Evolutionary conservation across 92 coral and sea anemone species (phyloP), one percentile per base, ranked within the genome.

Genomic region (Parazoanthus atlanticus): DNA sequence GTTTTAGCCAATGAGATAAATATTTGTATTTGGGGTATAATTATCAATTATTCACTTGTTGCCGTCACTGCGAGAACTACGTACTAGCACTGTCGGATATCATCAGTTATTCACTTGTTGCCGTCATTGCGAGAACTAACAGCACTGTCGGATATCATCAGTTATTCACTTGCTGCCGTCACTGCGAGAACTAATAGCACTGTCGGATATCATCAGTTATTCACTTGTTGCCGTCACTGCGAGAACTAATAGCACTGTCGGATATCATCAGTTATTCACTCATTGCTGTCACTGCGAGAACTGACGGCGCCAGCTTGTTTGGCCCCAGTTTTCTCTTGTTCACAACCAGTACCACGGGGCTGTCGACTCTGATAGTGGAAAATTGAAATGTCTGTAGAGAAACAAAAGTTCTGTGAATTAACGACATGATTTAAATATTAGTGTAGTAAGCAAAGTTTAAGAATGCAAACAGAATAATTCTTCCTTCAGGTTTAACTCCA

Each of bases 321-420:
- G 93, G 36, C 17, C 98, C 98, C 90, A 97, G 96, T 85, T 97
- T 97, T 81, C 91, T 95, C 93, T 94, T 97, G 93, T 97, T 97
- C 30, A 95, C 98, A n/a, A 95, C 97, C 91, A 97, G 86, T 15
- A 97, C 99, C 29, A 97, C 89, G 12, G 99, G 99, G 82, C 88
- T 95, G 89, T 97, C 98, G 79, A 95, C 98, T 70, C 99, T 96
- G 69, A 97, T 88, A 6, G 98, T 93, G 64, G 83, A 76, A 86
- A 97, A 95, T 86, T 93, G 90, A 94, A 94, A 95, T 52, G 70
- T 82, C 99, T 97, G 89, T 30, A 76, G 32, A 25, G 73, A 72
- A 40, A 76, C 56, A 78, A 81, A 33, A 32, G 21, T 13, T 12
- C 1, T 12, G 69, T 61, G 8, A 61, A 61, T 61, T 19, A 61